Percentiles rank a stretch among this genome's conserved stretches.
Conservation (phyloP, 1,140 invertebrate genomes). For the Danaus melanippus region DNA sequence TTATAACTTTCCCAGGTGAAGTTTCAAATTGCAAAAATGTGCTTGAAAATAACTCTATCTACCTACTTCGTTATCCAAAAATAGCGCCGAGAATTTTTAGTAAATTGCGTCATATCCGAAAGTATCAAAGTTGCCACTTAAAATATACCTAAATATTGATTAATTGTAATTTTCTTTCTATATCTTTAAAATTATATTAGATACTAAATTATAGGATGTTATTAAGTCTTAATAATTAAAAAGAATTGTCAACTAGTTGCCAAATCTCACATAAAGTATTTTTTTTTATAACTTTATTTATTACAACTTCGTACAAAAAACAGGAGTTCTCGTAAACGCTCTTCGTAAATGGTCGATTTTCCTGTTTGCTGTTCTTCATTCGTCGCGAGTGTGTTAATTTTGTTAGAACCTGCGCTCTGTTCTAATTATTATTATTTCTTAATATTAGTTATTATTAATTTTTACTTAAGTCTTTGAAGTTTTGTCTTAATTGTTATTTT, state of each 20-base stretch:
- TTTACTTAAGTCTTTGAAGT: constrained; percentile 57
- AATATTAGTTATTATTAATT: constrained; percentile 69
- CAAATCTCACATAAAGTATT: too few relatives aligned
- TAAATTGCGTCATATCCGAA: constrained; percentile 51
- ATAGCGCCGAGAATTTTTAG: constrained; percentile 54
- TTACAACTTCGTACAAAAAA: constrained; percentile 26
- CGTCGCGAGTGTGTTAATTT: constrained; percentile 65
- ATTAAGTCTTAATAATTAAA: too few relatives aligned
- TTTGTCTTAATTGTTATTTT: constrained; percentile 46
- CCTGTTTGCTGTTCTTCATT: constrained; percentile 70
- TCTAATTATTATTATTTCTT: constrained; percentile 60
- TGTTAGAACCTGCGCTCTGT: constrained; percentile 57
- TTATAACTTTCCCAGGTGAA: constrained; percentile 33
- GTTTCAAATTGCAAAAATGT: constrained; percentile 68
- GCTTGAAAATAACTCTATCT: constrained; percentile 61
- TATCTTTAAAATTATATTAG: too few relatives aligned
- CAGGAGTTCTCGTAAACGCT: constrained; percentile 48
- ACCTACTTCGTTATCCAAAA: constrained; percentile 61
- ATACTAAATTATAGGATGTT: too few relatives aligned
- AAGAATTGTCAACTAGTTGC: too few relatives aligned
- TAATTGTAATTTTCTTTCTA: background rate
- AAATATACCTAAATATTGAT: constrained; percentile 6
- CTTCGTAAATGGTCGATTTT: constrained; percentile 70
- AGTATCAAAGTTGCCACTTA: constrained; percentile 37
- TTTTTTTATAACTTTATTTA: constrained; percentile 7